Evolutionary conservation across 2,888 invertebrate species (phyloP).

Genomic region (Barypeithes pellucidus): DNA sequence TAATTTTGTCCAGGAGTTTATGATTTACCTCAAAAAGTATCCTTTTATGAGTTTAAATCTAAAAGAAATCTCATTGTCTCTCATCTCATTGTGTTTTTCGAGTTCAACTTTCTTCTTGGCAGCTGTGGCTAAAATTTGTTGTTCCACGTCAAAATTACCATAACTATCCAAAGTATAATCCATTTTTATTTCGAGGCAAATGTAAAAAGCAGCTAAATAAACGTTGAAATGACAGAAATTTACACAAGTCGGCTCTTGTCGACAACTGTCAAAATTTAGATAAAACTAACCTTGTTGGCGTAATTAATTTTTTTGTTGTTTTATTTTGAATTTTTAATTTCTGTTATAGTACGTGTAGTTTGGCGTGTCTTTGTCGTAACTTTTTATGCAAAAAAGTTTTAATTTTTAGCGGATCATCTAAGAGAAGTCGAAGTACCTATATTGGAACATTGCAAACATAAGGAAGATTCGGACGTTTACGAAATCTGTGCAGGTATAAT

Average conservation of each 20-base stretch:
- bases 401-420: constrained; percentile 81
- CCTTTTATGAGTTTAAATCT: constrained; percentile 32
- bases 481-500: constrained; percentile 84
- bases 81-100: neutral
- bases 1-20: too few species aligned
- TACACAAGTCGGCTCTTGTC: neutral
- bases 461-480: constrained; percentile 77
- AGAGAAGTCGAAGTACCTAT: constrained; percentile 87
- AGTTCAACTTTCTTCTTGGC: constrained; percentile 33
- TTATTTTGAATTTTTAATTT: too few species aligned
- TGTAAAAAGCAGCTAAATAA: neutral
- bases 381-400: too few species aligned
- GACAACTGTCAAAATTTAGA: too few species aligned
- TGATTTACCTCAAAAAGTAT: constrained; percentile 41
- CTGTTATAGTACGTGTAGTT: too few species aligned
- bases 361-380: too few species aligned
- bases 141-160: constrained; percentile 36
- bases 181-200: constrained; percentile 10
- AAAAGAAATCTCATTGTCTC: constrained; percentile 18
- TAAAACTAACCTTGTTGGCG: too few species aligned
- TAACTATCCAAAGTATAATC: constrained; percentile 36
- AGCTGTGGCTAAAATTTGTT: constrained; percentile 23
- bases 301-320: too few species aligned
- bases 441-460: constrained; percentile 77
- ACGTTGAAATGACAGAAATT: neutral